Evolutionary conservation across 53 echinoderm and acorn worm species (phyloP), one percentile per base, ranked within the genome.

Genomic region (Zoroaster sp.): DNA sequence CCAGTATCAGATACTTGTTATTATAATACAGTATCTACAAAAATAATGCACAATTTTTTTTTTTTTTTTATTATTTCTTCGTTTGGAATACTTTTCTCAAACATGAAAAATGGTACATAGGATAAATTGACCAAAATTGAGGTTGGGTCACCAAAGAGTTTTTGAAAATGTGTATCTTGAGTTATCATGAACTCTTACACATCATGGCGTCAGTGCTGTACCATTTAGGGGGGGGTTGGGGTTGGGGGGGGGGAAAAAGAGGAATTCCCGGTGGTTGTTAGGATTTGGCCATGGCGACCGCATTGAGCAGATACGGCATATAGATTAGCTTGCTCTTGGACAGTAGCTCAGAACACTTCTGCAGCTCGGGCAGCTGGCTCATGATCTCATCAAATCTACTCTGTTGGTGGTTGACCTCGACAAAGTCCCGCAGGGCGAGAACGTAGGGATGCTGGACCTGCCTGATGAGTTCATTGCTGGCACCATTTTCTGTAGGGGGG

Each of bases 261-360:
- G 73, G 31, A 40, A 4, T 28, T 15, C 14, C 4, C 65, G 18
- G 51, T 25, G 18, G 13, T n/a, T 14, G 17, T 89, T 72, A 89
- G 72, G 89, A 89, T 39, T 89, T 89, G 0, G 89, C 89, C 89
- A 79, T 80, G 1, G 98, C 98, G 14, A 98, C 94, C 12, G 98
- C 98, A 45, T 98, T 98, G 28, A 98, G 82, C 79, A 98, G 77
- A 67, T 98, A 98, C 32, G 98, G 98, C 98, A 98, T 98, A 87
- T 98, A 98, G 35, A 98, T 87, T 1, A 98, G 95, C 76, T 98
- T 98, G 75, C 95, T 94, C 38, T 98, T 94, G 43, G 92, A 83
- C 67, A 98, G 83, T 8, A 98, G 91, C 66, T 85, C 91, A 46
- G 94, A 81, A 47, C 95, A 91, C 9, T 78, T 77, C 15, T 89